These are phyloP conservation scores for Acinonyx jubatus DNA, from an alignment of 2,113 vertebrate species.

Conservation along the genomic window DNA sequence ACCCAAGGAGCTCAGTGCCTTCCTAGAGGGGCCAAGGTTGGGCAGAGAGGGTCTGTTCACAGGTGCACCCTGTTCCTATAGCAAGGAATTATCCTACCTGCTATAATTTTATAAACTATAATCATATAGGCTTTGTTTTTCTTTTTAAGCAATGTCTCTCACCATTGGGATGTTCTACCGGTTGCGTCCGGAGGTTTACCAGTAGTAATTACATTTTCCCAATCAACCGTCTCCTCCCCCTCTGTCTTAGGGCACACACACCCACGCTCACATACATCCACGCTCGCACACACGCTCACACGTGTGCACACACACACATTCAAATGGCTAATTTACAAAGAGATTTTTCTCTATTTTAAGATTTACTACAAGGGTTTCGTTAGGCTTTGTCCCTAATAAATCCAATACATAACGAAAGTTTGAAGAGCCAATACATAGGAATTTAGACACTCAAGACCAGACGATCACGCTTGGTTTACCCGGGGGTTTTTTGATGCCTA, in stretches of 20 bases:
- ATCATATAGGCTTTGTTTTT: background rate
- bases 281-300: too few relatives aligned
- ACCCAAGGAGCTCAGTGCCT: accelerated
- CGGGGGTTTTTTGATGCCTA: background rate
- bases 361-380: background rate
- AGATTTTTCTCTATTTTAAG: background rate
- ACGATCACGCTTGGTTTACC: background rate
- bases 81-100: background rate
- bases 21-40: too few relatives aligned
- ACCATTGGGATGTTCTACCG: background rate
- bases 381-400: background rate
- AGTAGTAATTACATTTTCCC: background rate
- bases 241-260: too few relatives aligned
- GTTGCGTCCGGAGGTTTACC: accelerated
- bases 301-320: accelerated
- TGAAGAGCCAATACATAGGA: background rate
- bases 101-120: background rate
- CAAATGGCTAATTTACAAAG: background rate
- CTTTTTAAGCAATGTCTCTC: background rate
- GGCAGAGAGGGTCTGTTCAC: too few relatives aligned
- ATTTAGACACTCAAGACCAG: background rate
- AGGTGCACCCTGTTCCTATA: background rate
- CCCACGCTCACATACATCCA: too few relatives aligned
- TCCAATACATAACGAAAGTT: background rate
- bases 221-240: accelerated